phyloP scores from a whole-genome alignment of 2,888 invertebrate species.

The Podotricha telesiphe region DNA sequence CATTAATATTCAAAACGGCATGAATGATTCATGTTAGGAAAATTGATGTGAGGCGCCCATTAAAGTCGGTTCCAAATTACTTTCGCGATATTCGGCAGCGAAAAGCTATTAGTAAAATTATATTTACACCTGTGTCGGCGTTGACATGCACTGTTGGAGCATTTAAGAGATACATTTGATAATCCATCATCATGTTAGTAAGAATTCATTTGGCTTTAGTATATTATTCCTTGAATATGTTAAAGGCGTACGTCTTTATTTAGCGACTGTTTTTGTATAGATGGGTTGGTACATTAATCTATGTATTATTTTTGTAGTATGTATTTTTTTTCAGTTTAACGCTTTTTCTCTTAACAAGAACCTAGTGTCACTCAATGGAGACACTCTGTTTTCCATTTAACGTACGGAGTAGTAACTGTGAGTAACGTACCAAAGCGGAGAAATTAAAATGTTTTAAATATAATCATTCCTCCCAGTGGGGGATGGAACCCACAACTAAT shows the following conservation, averaged over 20 bases:
- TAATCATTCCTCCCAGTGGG: no score
- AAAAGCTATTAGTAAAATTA: constrained; percentile 38
- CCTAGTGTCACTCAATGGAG: no score
- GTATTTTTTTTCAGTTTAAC: no score
- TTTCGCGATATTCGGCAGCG: constrained; percentile 37
- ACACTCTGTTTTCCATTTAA: no score
- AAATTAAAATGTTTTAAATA: no score
- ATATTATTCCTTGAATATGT: constrained; percentile 3
- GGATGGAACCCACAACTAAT: no score
- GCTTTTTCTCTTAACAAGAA: no score
- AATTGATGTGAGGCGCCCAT: constrained; percentile 39
- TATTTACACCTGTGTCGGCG: constrained; percentile 19
- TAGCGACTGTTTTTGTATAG: not conserved
- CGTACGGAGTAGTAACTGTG: no score
- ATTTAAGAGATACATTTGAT: not conserved
- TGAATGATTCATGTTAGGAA: constrained; percentile 40
- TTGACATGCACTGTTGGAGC: constrained; percentile 4
- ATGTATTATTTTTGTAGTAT: no score
- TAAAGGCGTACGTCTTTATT: not conserved
- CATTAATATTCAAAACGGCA: constrained; percentile 39
- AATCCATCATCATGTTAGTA: constrained; percentile 6
- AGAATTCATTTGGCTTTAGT: not conserved
- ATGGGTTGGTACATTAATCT: not conserved
- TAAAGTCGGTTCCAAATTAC: constrained; percentile 42
- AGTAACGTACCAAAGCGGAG: no score